A percentile compares a stretch with the other conserved stretches of the same genome.
These are phyloP conservation scores for Lycorma delicatula DNA, from an alignment of 1,140 invertebrate genomes.

Conservation along the genomic window DNA sequence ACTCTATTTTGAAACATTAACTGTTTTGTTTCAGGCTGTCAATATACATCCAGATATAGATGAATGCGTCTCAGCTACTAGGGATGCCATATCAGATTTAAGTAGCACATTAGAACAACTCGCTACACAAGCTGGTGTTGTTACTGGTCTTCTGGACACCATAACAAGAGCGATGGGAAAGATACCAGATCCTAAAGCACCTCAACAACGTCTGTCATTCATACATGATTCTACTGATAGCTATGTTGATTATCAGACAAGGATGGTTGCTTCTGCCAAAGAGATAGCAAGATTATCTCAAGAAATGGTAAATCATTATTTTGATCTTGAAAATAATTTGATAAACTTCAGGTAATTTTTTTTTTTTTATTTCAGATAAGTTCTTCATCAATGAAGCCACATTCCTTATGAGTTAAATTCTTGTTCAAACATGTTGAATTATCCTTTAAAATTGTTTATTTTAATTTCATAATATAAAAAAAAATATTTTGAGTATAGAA, in stretches of 20 bases:
- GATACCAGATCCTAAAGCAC: conserved; percentile 57
- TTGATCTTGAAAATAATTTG: too few relatives aligned
- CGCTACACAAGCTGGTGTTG: conserved; percentile 76
- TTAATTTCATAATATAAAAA: too few relatives aligned
- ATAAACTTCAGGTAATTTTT: too few relatives aligned
- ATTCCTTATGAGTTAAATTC: too few relatives aligned
- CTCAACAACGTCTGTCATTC: conserved; percentile 24
- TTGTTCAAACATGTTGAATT: too few relatives aligned
- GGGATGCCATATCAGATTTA: conserved; percentile 74
- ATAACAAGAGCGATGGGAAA: conserved; percentile 73
- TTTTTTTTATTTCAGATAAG: too few relatives aligned
- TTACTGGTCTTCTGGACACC: conserved; percentile 80
- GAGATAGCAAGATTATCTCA: conserved; percentile 88
- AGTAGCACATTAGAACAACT: conserved; percentile 71
- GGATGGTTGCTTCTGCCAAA: conserved; percentile 90
- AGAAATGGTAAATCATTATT: conserved; percentile 88
- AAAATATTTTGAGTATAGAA: too few relatives aligned
- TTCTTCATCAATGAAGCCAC: too few relatives aligned
- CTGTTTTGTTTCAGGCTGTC: conserved; percentile 48
- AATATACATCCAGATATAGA: conserved; percentile 75
- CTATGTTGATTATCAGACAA: conserved; percentile 94
- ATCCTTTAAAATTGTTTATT: too few relatives aligned
- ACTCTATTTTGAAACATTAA: too few relatives aligned
- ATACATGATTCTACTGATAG: conserved; percentile 41
- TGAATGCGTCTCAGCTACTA: conserved; percentile 66